A percentile compares a stretch with the other conserved stretches of the same genome.
phyloP scores from a whole-genome alignment of 2,888 invertebrate species.

The Sinelater perroti region DNA sequence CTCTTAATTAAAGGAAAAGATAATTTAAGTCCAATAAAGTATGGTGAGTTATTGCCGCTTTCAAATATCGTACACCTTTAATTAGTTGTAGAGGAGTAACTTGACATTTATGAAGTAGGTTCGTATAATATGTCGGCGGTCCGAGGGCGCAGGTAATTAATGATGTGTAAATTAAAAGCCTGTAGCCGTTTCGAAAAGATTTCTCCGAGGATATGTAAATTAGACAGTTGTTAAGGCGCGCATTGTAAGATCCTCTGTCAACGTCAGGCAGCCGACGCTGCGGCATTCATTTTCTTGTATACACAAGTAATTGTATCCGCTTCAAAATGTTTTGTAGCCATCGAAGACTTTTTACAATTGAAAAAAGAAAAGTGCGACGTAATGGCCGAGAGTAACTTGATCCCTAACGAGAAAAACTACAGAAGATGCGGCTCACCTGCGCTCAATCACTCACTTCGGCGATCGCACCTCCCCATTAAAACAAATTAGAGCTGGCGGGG shows the following conservation, averaged over 20 bases:
- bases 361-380: constrained; percentile 22
- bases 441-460: constrained; percentile 13
- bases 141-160: constrained; percentile 49
- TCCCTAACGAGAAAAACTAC: constrained; percentile 20
- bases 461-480: constrained; percentile 14
- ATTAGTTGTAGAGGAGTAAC: constrained; percentile 56
- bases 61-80: constrained; percentile 58
- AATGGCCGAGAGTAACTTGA: constrained; percentile 21
- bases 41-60: constrained; percentile 53
- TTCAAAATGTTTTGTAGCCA: constrained; percentile 38
- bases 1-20: constrained; percentile 52
- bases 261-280: constrained; percentile 51
- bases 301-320: constrained; percentile 51
- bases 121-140: constrained; percentile 50
- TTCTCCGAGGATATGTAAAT: constrained; percentile 60
- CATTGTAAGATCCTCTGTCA: constrained; percentile 58
- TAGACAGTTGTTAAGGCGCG: constrained; percentile 59
- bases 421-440: constrained; percentile 7
- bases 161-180: constrained; percentile 61
- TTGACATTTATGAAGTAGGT: constrained; percentile 58
- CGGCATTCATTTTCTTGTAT: constrained; percentile 50
- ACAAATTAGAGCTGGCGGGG: constrained; percentile 17
- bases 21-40: constrained; percentile 54
- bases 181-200: constrained; percentile 59
- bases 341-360: constrained; percentile 28